Base-by-base conservation (phyloP, 2,888 invertebrate species). In the Hylaea fasciaria region DNA sequence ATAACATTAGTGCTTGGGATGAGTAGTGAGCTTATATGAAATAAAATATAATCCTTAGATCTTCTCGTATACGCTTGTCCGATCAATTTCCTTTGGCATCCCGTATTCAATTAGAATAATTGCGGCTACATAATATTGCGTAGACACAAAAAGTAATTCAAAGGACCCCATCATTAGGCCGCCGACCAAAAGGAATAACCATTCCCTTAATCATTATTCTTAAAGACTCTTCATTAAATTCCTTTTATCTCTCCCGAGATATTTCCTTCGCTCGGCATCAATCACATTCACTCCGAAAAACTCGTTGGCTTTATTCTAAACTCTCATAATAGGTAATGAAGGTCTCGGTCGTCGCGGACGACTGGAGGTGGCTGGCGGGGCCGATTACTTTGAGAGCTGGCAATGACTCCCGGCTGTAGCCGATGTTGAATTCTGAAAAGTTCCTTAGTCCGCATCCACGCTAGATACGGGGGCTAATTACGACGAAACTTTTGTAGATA, bases 301-400 rank as follows among this genome's bases (percentile, higher is more conserved):
- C 90, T 91, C 89, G 87, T 90, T 91, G 90, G 90, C 90, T 90
- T 91, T 89, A 91, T 91, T 91, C 90, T 91, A 91, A 92, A 92
- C 89, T 91, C 91, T 91, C 91, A 90, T 92, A 92, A 91, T 91
- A 91, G 91, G 91, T 91, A 91, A 91, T 92, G 89, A 89, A 91
- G 89, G 89, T 86, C 86, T 83, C 83, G 86, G 89, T 89, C 87
- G 89, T 81, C 82, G 85, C 82, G 85, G 85, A 80, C 81, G 88
- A 85, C 89, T 89, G 91, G 75, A 85, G 86, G 80, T 81, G 89
- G 86, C 89, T 91, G 91, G 75, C 83, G 80, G 75, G 77, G 84
- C 83, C 88, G 91, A 91, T 91, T 91, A 91, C 91, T 90, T 89
- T 88, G 90, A 87, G 84, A 83, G 85, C 84, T 74, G 77, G 78